Evolutionary conservation across 2,888 invertebrate species (phyloP).

Genomic region (Coecobrya sp.): DNA sequence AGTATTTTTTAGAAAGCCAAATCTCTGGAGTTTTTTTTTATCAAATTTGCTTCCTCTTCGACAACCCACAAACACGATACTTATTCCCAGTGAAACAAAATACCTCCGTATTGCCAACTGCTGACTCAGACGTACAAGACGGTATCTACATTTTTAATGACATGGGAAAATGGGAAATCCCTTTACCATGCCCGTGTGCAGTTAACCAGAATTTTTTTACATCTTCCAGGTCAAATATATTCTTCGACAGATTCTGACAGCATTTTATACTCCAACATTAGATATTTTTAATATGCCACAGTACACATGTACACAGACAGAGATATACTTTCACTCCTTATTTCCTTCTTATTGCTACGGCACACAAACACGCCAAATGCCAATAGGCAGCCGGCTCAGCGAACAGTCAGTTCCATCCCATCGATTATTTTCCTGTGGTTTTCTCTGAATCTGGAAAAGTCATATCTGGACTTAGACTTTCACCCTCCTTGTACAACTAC

Average conservation of each 20-base stretch:
- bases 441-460: slow-evolving; percentile 48
- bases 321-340: slow-evolving; percentile 13
- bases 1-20: too few relatives aligned
- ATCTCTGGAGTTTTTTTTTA: too few relatives aligned
- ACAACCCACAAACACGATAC: too few relatives aligned
- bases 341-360: not conserved
- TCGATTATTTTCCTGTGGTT: slow-evolving; percentile 76
- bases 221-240: slow-evolving; percentile 19
- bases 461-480: slow-evolving; percentile 24
- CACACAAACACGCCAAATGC: not conserved
- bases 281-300: not conserved
- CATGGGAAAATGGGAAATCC: slow-evolving; percentile 17
- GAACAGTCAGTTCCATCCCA: slow-evolving; percentile 72
- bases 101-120: not conserved
- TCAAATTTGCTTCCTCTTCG: too few relatives aligned
- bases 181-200: not conserved
- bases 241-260: not conserved
- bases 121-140: not conserved
- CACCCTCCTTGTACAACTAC: not conserved
- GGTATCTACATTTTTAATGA: slow-evolving; percentile 33
- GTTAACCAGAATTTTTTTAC: not conserved
- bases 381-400: slow-evolving; percentile 58
- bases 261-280: too few relatives aligned
- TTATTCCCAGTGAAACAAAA: not conserved
- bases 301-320: not conserved